Base-by-base conservation (phyloP, 2,888 invertebrate species). In the Folsomia manolachei region DNA sequence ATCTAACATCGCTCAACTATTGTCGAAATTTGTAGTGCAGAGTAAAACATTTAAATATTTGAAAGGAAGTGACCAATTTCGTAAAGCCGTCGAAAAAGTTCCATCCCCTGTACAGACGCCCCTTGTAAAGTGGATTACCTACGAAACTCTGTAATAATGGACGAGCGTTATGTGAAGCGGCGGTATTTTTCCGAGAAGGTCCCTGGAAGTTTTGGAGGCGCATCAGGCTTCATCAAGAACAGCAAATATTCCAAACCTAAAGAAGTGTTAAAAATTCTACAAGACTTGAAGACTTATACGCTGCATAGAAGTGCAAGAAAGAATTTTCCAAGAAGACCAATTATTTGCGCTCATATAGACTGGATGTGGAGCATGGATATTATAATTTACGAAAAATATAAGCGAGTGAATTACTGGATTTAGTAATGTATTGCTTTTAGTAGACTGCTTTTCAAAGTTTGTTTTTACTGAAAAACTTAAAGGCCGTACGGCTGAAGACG, bases 211-310 rank as follows among this genome's bases (percentile, higher is more conserved):
- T 51, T 51, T n/a, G 18, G 9, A 1, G 65, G 65, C 2, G 2
- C 39, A 2, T 51, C 52, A 4, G 65, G 65, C 4, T 66, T 66
- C 39, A 21, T 66, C 2, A 2, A 21, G 23, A 66, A 66, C 23
- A 51, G 11, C 21, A 52, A 66, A 66, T 51, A 51, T 21, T 2
- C 23, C 7, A n/a, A 66, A 2, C 7, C 1, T 14, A 66, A 52
- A 14, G 23, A 21, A 51, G 52, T 66, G 4, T 18, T 21, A 51
- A 51, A 66, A 1, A 51, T 21, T 7, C 21, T 66, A 39, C 14
- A 39, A 4, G 65, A 66, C 19, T 66, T 66, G 21, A 66, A 66
- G 24, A 52, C 65, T 2, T 51, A 27, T 21, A 66, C 9, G 2
- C 24, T 66, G 2, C 65, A 66, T 27, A 19, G 23, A 2, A 21